These are phyloP conservation scores for Phenganax subtilis DNA, from an alignment of 92 coral and sea anemone species.

Conservation along the genomic window DNA sequence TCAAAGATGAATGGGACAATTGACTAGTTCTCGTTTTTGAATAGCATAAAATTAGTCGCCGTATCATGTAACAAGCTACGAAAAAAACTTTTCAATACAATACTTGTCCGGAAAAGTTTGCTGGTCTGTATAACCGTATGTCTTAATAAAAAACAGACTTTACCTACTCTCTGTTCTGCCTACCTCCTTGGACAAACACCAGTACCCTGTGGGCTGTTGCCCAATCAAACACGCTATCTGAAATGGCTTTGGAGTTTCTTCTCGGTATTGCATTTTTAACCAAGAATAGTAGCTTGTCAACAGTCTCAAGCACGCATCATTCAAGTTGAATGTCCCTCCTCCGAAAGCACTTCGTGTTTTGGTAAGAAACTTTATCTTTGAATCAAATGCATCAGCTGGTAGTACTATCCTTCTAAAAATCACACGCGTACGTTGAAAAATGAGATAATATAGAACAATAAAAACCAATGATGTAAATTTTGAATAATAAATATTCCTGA, in stretches of 20 bases:
- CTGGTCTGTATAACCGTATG: too few species aligned
- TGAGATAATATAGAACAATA: not conserved
- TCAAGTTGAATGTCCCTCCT: conserved; percentile 36
- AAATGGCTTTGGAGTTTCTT: conserved; percentile 12
- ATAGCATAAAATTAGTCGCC: too few species aligned
- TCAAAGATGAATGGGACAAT: too few species aligned
- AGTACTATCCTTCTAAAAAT: conserved; percentile 31
- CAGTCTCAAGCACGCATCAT: conserved; percentile 11
- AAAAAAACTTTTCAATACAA: too few species aligned
- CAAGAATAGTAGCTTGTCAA: conserved; percentile 32
- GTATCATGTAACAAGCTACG: too few species aligned
- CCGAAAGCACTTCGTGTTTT: conserved; percentile 39
- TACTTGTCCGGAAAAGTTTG: too few species aligned
- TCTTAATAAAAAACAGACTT: not conserved
- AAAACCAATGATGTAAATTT: too few species aligned
- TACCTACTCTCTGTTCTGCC: not conserved
- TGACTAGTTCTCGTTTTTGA: too few species aligned
- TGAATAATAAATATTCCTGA: too few species aligned
- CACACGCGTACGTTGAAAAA: not conserved
- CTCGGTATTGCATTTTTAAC: conserved; percentile 32
- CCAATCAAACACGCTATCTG: conserved; percentile 17
- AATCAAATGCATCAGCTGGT: conserved; percentile 36
- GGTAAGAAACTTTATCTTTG: conserved; percentile 25
- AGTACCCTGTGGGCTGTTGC: conserved; percentile 26
- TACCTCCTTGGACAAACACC: conserved; percentile 37